Evolutionary conservation across 2,888 invertebrate genomes (phyloP).

Genomic region (Ophion ventricosus): DNA sequence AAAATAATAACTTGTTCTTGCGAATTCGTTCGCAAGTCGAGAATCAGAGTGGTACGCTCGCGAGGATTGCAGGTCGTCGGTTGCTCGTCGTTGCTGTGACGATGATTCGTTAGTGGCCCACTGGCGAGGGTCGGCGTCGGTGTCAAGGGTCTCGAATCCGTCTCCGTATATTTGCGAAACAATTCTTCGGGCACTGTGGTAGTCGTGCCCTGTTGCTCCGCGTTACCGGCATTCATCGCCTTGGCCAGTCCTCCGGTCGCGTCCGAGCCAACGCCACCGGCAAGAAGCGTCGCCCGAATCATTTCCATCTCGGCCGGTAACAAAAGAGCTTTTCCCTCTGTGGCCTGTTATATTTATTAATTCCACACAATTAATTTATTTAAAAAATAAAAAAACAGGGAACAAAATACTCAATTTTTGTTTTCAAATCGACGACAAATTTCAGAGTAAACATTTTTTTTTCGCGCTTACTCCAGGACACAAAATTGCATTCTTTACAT

Average conservation of each 20-base stretch:
- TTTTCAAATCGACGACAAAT: background rate
- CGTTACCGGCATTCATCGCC: conserved; percentile 33
- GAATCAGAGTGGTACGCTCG: conserved; percentile 81
- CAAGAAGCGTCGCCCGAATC: conserved; percentile 76
- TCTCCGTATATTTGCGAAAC: conserved; percentile 89
- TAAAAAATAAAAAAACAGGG: background rate
- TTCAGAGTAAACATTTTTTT: too few relatives aligned
- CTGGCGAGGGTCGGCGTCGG: conserved; percentile 92
- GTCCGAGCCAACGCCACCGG: conserved; percentile 59
- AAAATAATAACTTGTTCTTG: conserved; percentile 68
- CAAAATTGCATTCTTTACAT: too few relatives aligned
- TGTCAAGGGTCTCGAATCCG: conserved; percentile 92
- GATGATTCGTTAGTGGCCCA: conserved; percentile 77
- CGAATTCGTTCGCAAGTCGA: conserved; percentile 80
- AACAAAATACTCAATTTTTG: conserved; percentile 14
- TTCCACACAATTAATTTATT: background rate
- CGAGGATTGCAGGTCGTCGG: conserved; percentile 73
- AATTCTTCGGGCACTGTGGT: conserved; percentile 79
- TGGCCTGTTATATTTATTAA: conserved; percentile 72
- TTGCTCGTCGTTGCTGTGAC: conserved; percentile 71
- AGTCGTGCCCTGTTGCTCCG: conserved; percentile 34
- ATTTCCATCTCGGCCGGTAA: conserved; percentile 80
- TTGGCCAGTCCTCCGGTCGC: conserved; percentile 50
- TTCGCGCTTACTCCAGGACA: too few relatives aligned
- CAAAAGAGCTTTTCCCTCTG: conserved; percentile 78